A percentile compares a stretch with the other conserved stretches of the same genome.
These are phyloP conservation scores for Spialia ferax DNA, from an alignment of 2,888 invertebrate species.

Conservation along the genomic window DNA sequence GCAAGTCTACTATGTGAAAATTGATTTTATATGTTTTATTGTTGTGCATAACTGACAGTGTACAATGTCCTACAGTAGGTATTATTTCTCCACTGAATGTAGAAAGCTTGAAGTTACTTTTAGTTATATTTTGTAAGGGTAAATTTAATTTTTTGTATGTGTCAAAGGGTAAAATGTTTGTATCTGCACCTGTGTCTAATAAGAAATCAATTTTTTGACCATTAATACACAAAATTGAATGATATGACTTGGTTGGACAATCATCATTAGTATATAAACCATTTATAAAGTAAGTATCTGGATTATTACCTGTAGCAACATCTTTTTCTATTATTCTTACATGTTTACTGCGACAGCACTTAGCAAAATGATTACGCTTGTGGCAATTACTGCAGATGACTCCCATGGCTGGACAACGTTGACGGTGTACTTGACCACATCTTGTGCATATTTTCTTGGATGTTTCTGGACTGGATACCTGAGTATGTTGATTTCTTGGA, in stretches of 20 bases:
- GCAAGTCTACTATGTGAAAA: slow-evolving; percentile 21
- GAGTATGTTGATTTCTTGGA: not conserved
- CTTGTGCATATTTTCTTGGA: slow-evolving; percentile 6
- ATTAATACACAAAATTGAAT: slow-evolving; percentile 1
- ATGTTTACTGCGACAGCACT: not conserved
- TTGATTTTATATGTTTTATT: not conserved
- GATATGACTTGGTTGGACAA: not conserved
- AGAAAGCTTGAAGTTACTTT: slow-evolving; percentile 7
- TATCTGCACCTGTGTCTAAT: slow-evolving; percentile 18
- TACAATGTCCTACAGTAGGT: slow-evolving; percentile 30
- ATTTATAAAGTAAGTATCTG: not conserved
- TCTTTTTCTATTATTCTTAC: not conserved
- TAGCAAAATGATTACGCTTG: slow-evolving; percentile 37
- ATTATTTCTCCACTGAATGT: slow-evolving; percentile 19
- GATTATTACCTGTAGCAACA: not conserved
- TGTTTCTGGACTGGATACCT: not conserved
- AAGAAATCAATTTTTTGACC: slow-evolving; percentile 9
- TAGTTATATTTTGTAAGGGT: not conserved
- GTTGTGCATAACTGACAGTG: slow-evolving; percentile 1
- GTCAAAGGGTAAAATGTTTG: not conserved
- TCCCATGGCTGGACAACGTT: slow-evolving; percentile 41
- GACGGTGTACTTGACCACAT: slow-evolving; percentile 36
- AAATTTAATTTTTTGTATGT: slow-evolving; percentile 11
- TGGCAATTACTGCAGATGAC: slow-evolving; percentile 35
- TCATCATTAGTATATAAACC: slow-evolving; percentile 3